A percentile compares a stretch with the other conserved stretches of the same genome.
Evolutionary conservation across 1,140 invertebrate genomes (phyloP).

Genomic region (Drosophila parabipectinata): DNA sequence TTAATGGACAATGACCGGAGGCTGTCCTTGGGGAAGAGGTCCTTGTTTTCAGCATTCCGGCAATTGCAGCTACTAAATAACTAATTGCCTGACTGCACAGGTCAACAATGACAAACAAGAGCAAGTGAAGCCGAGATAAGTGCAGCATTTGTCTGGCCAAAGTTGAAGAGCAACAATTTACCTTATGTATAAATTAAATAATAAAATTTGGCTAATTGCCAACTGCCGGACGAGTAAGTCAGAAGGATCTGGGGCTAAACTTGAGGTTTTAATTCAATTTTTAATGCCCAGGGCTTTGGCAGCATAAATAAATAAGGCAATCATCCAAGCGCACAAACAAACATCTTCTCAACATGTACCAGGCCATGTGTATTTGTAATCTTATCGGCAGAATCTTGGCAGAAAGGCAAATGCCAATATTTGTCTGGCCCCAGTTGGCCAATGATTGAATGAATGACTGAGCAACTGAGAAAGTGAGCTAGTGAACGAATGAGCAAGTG

Average conservation of each 20-base stretch:
- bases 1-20: constrained; percentile 38
- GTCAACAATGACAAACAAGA: constrained; percentile 36
- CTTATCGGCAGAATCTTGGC: constrained; percentile 53
- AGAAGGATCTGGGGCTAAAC: constrained; percentile 39
- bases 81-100: constrained; percentile 56
- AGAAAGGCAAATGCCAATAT: constrained; percentile 69
- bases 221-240: constrained; percentile 33
- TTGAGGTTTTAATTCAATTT: constrained; percentile 74
- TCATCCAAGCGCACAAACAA: constrained; percentile 15
- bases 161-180: constrained; percentile 36
- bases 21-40: constrained; percentile 8
- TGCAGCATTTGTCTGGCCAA: constrained; percentile 44
- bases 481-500: constrained; percentile 16
- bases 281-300: constrained; percentile 72
- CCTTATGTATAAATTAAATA: constrained; percentile 66
- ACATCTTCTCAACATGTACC: neutral
- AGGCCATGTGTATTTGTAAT: constrained; percentile 28
- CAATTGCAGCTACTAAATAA: constrained; percentile 72
- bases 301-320: constrained; percentile 58
- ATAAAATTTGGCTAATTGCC: constrained; percentile 74
- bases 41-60: constrained; percentile 44
- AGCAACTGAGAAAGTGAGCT: constrained; percentile 6
- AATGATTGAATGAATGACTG: constrained; percentile 37
- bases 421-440: constrained; percentile 47
- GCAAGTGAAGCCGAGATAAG: constrained; percentile 27